Evolutionary conservation across 2,113 vertebrate species (phyloP).

Genomic region (Aegotheles bennettii): DNA sequence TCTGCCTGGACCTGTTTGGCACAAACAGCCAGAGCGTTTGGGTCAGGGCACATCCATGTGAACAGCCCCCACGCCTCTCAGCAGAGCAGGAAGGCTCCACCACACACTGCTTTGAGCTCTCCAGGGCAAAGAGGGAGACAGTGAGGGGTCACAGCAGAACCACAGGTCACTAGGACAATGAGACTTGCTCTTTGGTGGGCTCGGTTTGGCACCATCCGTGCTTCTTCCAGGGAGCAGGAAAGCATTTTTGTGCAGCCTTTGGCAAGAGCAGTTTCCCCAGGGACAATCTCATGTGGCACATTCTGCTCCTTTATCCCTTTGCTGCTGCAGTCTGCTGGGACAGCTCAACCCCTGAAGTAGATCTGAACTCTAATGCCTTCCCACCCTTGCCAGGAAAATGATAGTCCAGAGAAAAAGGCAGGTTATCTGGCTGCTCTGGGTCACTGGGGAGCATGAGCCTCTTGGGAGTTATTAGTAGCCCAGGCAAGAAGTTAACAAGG

Average conservation of each 20-base stretch:
- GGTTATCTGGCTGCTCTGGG: background rate
- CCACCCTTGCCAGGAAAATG: background rate
- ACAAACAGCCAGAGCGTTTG: background rate
- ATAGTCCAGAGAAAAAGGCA: background rate
- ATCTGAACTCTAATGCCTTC: background rate
- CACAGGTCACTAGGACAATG: background rate
- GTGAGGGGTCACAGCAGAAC: background rate
- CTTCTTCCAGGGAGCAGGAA: background rate
- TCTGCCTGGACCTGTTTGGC: background rate
- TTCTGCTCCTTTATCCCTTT: background rate
- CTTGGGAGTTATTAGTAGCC: background rate
- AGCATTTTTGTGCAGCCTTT: background rate
- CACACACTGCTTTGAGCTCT: background rate
- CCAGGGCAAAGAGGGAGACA: background rate
- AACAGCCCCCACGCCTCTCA: background rate
- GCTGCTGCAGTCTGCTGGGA: background rate
- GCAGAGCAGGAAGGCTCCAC: background rate
- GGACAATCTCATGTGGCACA: fast-evolving
- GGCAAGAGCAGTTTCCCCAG: background rate
- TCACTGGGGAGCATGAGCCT: background rate
- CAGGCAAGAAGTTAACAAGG: background rate
- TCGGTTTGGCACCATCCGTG: background rate
- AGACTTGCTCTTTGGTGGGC: background rate
- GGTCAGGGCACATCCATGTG: background rate
- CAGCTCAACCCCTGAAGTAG: background rate